A percentile compares a stretch with the other conserved stretches of the same genome.
Conservation (phyloP, 37 sponge, comb jelly and placozoan species). For the Amphimedon queenslandica region DNA sequence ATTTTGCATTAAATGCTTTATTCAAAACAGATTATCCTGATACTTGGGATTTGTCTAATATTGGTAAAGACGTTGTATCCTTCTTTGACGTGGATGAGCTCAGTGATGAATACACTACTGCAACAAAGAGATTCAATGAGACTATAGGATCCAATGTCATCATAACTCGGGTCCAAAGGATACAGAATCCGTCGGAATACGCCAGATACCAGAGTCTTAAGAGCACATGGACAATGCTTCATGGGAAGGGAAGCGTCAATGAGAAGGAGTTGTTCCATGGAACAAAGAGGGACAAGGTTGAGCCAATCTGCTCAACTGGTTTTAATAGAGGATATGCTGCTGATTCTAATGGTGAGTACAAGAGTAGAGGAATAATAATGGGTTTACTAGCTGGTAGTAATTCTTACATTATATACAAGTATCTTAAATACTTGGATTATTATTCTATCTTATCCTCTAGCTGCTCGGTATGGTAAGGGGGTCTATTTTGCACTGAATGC, state of each 20-base stretch:
- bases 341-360: conserved; percentile 48
- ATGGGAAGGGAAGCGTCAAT: background rate
- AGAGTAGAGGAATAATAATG: background rate
- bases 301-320: conserved; percentile 44
- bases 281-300: background rate
- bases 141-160: conserved; percentile 4
- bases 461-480: conserved; percentile 51
- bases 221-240: background rate
- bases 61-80: too few relatives aligned
- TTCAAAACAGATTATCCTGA: too few relatives aligned
- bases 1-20: too few relatives aligned
- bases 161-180: conserved; percentile 21
- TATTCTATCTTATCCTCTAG: conserved; percentile 7
- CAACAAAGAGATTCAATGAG: conserved; percentile 24
- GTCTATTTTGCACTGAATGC: conserved; percentile 59
- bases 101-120: conserved; percentile 16
- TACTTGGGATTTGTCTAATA: too few relatives aligned
- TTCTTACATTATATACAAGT: background rate
- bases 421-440: background rate
- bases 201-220: conserved; percentile 7
- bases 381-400: background rate
- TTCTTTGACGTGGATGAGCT: conserved; percentile 14
- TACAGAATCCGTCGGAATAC: conserved; percentile 45
- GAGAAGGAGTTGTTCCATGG: conserved; percentile 58
- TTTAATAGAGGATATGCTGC: conserved; percentile 75